phyloP scores from a whole-genome alignment of 1,140 invertebrate species.

The Camponotus pennsylvanicus region DNA sequence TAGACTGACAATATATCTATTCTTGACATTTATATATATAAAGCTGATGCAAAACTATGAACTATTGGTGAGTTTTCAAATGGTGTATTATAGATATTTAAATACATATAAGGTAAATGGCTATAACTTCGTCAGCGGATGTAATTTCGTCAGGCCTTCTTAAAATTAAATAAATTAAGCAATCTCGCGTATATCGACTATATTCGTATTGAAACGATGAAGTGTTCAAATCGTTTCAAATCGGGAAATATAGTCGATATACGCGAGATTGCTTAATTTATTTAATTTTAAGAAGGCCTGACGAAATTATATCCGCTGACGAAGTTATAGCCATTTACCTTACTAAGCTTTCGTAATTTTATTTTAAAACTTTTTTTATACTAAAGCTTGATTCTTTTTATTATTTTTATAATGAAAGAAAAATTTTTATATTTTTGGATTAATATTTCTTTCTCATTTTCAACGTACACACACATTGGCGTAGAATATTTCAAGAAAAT shows the following conservation, averaged over 20 bases:
- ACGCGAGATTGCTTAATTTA: too few relatives aligned
- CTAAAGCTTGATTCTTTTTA: neutral
- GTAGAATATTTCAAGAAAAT: neutral
- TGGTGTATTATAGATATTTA: constrained; percentile 34
- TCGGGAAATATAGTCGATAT: too few relatives aligned
- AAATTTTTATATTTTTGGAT: neutral
- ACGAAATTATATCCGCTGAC: too few relatives aligned
- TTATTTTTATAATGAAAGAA: neutral
- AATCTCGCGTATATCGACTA: too few relatives aligned
- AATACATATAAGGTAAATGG: too few relatives aligned
- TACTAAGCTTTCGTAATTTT: constrained; percentile 13
- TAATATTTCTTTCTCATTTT: neutral
- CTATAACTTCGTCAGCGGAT: too few relatives aligned
- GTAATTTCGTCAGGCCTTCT: too few relatives aligned
- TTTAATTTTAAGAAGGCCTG: too few relatives aligned
- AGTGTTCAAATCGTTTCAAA: too few relatives aligned
- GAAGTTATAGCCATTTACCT: too few relatives aligned
- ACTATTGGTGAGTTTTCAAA: constrained; percentile 8
- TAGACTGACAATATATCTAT: constrained; percentile 43
- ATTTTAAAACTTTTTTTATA: neutral
- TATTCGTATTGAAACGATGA: too few relatives aligned
- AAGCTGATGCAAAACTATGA: constrained; percentile 34
- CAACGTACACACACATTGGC: neutral
- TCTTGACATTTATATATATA: constrained; percentile 50
- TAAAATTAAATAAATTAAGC: too few relatives aligned